A percentile compares a stretch with the other conserved stretches of the same genome.
phyloP scores from a whole-genome alignment of 2,797 vertebrate genomes.

The Epinephelus malabaricus region DNA sequence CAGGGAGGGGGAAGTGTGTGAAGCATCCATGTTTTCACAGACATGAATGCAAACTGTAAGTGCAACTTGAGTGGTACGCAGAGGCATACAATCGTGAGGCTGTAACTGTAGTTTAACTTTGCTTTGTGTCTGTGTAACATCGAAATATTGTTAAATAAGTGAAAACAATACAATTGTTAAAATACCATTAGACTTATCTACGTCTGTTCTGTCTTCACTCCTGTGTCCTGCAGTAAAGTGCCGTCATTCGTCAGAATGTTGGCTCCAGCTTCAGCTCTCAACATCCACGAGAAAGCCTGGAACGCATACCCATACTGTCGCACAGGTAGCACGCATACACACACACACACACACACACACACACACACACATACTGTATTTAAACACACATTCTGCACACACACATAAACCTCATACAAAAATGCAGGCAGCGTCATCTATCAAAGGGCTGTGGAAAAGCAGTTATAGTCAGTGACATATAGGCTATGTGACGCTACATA shows the following conservation, averaged over 20 bases:
- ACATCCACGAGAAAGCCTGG: conserved; percentile 99
- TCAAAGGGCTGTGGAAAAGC: neutral
- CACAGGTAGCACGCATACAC: conserved; percentile 86
- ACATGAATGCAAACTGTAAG: too few species aligned
- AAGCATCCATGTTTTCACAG: too few species aligned
- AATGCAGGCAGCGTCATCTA: neutral
- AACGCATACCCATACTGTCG: conserved; percentile 99
- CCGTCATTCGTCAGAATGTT: conserved; percentile 96
- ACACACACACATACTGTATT: neutral
- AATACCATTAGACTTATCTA: neutral
- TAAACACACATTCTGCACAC: too few species aligned
- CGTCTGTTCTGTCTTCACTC: neutral
- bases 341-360: conserved; percentile 14
- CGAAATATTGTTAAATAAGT: neutral
- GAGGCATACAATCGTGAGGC: too few species aligned
- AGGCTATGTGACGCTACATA: too few species aligned
- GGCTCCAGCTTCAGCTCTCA: conserved; percentile 95
- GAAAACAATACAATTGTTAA: neutral
- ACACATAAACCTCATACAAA: neutral
- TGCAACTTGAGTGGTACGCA: too few species aligned
- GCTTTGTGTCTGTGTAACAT: neutral
- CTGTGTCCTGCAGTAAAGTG: conserved; percentile 91
- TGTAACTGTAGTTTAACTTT: too few species aligned
- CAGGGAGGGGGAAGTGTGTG: too few species aligned
- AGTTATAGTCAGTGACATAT: neutral